phyloP scores from a whole-genome alignment of 2,113 vertebrate genomes.

The Bufo gargarizans region DNA sequence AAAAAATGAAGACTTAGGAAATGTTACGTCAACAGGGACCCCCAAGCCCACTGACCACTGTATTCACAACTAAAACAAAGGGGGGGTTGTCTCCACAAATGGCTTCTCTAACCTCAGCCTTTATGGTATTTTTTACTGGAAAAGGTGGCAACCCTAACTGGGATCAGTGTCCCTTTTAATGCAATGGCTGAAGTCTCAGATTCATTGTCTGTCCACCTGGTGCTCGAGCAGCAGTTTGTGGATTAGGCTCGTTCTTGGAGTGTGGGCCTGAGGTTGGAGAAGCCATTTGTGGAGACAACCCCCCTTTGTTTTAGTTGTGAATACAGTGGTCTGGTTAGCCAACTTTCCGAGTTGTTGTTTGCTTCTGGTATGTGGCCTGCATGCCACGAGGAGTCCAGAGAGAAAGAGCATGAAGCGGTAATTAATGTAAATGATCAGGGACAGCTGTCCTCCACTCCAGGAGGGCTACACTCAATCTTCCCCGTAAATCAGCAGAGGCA shows the following conservation, averaged over 20 bases:
- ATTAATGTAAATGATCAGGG: conserved; percentile 71
- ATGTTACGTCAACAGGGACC: too few relatives aligned
- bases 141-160: too few relatives aligned
- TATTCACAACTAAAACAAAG: conserved; percentile 70
- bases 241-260: conserved; percentile 66
- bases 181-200: conserved; percentile 64
- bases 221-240: conserved; percentile 64
- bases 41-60: conserved; percentile 61
- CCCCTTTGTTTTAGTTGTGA: conserved; percentile 70
- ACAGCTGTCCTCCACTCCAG: conserved; percentile 70
- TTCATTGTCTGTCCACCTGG: conserved; percentile 81
- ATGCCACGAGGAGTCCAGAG: conserved; percentile 68
- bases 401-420: conserved; percentile 68
- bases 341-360: conserved; percentile 66
- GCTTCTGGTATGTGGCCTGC: conserved; percentile 65
- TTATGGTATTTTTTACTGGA: too few relatives aligned
- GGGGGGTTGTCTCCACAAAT: conserved; percentile 72
- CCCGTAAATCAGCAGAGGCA: neutral
- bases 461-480: conserved; percentile 60
- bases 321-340: conserved; percentile 71
- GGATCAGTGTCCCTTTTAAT: too few relatives aligned
- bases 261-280: conserved; percentile 71
- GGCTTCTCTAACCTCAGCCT: conserved; percentile 68
- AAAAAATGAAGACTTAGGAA: too few relatives aligned
- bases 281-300: conserved; percentile 71